Evolutionary conservation across 2,888 invertebrate genomes (phyloP), one percentile per base, ranked within the genome.

Genomic region (Congeria kusceri): DNA sequence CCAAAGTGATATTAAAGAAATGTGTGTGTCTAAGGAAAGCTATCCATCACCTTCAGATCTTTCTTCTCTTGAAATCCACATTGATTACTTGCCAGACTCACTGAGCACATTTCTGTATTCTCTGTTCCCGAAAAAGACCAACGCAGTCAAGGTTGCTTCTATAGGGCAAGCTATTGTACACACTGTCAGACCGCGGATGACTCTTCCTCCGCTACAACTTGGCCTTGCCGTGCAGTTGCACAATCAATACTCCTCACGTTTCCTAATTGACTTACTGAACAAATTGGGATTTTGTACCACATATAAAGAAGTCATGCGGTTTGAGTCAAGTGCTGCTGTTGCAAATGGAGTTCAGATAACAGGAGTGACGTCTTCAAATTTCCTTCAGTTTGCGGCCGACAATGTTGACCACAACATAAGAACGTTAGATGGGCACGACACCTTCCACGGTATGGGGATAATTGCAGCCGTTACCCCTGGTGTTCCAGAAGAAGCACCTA

Each of bases 381-480:
- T 82, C 65, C 49, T 88, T 23, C 84, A 85, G 64, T 85, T 72
- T 72, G 81, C 76, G 20, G 87, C 87, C 18, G 87, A 89, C 63
- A 89, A 87, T 80, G 84, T 88, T 44, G 85, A 89, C 62, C 87
- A 88, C 79, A 87, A 87, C 64, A 72, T 77, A 32, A 56, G 71
- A 46, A 87, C 86, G 44, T 20, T 88, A 13, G 84, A 89, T 77
- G 86, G 86, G 9, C 57, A 77, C 27, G 71, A 73, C 32, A 87
- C 89, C 20, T 88, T 88, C 56, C 87, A 84, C 76, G 86, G 85
- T 3, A 88, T 89, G 85, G 86, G 86, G 3, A 85, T 88, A n/a
- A 87, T 88, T 27, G 85, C 85, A 11, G 61, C 68, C 18, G 62
- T 84, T 18, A 85, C 86, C 29, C 88, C 87, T 29, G 76, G 39